These are phyloP conservation scores for Aphaenogaster floridana DNA, from an alignment of 1,140 invertebrate genomes.

Conservation along the genomic window DNA sequence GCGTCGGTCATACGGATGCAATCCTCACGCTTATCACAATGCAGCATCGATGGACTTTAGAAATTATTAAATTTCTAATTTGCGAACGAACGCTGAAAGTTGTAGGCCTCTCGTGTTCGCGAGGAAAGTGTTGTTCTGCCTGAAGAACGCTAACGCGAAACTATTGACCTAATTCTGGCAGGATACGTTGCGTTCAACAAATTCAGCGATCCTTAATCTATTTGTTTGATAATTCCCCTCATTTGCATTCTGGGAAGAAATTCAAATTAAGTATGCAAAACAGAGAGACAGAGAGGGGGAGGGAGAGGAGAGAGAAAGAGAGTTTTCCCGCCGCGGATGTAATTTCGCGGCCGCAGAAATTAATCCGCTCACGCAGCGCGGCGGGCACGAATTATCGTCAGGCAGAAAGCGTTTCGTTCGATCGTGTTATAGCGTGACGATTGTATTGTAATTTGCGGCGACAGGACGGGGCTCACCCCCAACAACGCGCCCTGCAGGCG, in stretches of 20 bases:
- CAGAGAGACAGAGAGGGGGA: too few species aligned
- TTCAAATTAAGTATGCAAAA: not conserved
- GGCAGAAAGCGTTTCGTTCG: constrained; percentile 47
- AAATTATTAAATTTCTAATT: constrained; percentile 27
- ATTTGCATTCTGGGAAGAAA: not conserved
- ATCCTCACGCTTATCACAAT: not conserved
- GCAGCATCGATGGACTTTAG: not conserved
- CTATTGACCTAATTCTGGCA: constrained; percentile 24
- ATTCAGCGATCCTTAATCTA: not conserved
- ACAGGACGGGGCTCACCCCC: constrained; percentile 1
- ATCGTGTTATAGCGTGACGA: constrained; percentile 57
- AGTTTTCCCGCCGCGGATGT: not conserved
- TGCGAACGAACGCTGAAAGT: not conserved
- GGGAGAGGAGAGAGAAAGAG: not conserved
- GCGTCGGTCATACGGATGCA: not conserved
- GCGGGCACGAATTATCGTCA: constrained; percentile 13
- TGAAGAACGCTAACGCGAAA: constrained; percentile 17
- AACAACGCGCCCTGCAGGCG: constrained; percentile 20
- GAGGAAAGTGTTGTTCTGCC: constrained; percentile 10
- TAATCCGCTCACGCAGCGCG: constrained; percentile 34
- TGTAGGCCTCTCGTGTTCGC: not conserved
- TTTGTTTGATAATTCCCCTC: not conserved
- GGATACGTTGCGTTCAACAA: constrained; percentile 17
- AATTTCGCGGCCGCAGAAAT: constrained; percentile 22
- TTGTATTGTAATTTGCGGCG: constrained; percentile 57